Evolutionary conservation across 2,113 vertebrate species (phyloP), one percentile per base, ranked within the genome.

Genomic region (Sigmodon hispidus): DNA sequence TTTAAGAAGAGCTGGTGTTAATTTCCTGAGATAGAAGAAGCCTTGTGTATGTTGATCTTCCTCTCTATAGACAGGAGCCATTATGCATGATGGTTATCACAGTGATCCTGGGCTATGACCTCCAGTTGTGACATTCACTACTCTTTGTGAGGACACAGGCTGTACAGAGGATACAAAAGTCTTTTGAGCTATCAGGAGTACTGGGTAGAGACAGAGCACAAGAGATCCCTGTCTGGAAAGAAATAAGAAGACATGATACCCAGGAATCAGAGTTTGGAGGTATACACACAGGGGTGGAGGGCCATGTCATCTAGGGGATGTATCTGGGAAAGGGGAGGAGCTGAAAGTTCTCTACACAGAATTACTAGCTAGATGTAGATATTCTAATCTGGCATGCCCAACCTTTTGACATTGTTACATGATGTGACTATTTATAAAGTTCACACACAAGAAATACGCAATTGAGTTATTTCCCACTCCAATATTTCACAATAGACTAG

Each of bases 251-350:
- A 9, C 16, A 2, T 3, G 36, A 52, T 26, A 0, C 34, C n/a
- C 10, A 24, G 40, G 8, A 40, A 76, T 31, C 31, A 36, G 48
- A 45, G 3, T 83, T 87, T 40, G 17, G 48, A 87, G 40, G 16
- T 31, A 3, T 79, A 22, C 21, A 4, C 7, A 16, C 4, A 75
- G 76, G 57, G 34, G 72, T 75, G 10, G 21, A 43, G 34, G 1
- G 0, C 1, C 4, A 11, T 3, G 11, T 10, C 22, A 17, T 26
- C n/a, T 48, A 21, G 15, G 73, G 5, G 4, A 3, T 10, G 11
- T 52, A 26, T 9, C 43, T 1, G 0, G 24, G 67, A 70, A 52
- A 31, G 19, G 13, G 10, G 77, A 21, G 19, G 3, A 50, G 6
- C 43, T 13, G 22, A n/a, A 29, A 7, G 40, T 52, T 50, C n/a